A percentile compares a stretch with the other conserved stretches of the same genome.
These are phyloP conservation scores for Tachystola acroxantha DNA, from an alignment of 2,888 invertebrate genomes.

Conservation along the genomic window DNA sequence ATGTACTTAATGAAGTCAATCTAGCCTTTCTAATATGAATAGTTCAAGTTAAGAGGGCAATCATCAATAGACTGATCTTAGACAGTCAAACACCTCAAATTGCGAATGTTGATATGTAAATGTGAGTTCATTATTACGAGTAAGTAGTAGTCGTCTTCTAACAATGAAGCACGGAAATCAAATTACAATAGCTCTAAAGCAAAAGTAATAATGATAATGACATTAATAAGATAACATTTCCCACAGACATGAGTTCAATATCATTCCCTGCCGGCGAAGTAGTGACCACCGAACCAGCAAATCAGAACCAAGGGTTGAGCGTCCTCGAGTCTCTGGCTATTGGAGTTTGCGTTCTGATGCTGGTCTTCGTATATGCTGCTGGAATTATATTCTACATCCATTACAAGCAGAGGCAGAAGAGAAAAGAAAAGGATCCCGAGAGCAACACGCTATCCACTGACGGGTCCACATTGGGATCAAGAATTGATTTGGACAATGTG, in stretches of 20 bases:
- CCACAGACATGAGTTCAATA: conserved; percentile 87
- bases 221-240: conserved; percentile 6
- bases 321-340: conserved; percentile 89
- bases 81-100: too few species aligned
- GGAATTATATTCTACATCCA: conserved; percentile 90
- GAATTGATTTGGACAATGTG: conserved; percentile 66
- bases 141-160: too few species aligned
- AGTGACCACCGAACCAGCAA: conserved; percentile 63
- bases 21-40: too few species aligned
- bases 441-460: conserved; percentile 52
- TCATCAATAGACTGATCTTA: background rate
- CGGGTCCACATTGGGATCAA: conserved; percentile 51
- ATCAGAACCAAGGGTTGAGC: conserved; percentile 80
- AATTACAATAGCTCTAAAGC: too few species aligned
- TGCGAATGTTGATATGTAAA: too few species aligned
- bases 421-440: conserved; percentile 64
- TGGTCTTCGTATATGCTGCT: conserved; percentile 89
- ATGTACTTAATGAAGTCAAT: too few species aligned
- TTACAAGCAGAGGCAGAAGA: conserved; percentile 82
- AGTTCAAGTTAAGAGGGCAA: too few species aligned
- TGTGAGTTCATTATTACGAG: too few species aligned
- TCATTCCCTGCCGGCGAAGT: conserved; percentile 83
- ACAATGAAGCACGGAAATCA: too few species aligned
- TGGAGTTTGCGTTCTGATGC: conserved; percentile 86
- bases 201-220: background rate